phyloP scores from a whole-genome alignment of 2,888 invertebrate genomes.

The Scaptomyza tumidula region DNA sequence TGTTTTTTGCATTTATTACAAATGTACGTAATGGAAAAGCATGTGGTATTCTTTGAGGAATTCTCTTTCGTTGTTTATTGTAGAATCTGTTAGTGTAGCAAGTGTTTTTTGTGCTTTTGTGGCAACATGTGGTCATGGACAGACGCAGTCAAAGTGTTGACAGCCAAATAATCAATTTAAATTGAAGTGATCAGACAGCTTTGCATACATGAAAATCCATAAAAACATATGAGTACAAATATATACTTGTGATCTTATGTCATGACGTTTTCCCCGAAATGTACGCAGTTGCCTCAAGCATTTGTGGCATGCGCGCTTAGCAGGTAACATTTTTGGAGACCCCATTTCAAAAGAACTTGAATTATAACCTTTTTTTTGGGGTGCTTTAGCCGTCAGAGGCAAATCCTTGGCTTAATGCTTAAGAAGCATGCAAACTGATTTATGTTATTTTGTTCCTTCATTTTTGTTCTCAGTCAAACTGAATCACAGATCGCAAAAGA shows the following conservation, averaged over 20 bases:
- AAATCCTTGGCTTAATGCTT: slow-evolving; percentile 50
- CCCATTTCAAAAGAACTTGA: slow-evolving; percentile 24
- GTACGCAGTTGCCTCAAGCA: slow-evolving; percentile 16
- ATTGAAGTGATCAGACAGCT: slow-evolving; percentile 51
- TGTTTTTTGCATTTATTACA: slow-evolving; percentile 21
- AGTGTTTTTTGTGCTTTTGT: slow-evolving; percentile 35
- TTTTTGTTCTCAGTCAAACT: slow-evolving; percentile 24
- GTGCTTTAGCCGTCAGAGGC: slow-evolving; percentile 24
- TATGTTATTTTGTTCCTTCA: slow-evolving; percentile 39
- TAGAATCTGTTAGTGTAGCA: slow-evolving; percentile 21
- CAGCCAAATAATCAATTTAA: slow-evolving; percentile 71
- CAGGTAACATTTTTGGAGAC: slow-evolving; percentile 60
- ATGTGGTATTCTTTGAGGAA: slow-evolving; percentile 8
- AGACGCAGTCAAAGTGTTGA: slow-evolving; percentile 48
- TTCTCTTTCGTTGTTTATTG: slow-evolving; percentile 1
- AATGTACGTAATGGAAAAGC: slow-evolving; percentile 16
- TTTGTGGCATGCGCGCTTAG: slow-evolving; percentile 16
- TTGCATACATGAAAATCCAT: not conserved
- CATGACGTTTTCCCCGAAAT: slow-evolving; percentile 63
- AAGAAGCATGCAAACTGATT: slow-evolving; percentile 68
- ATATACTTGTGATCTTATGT: slow-evolving; percentile 53
- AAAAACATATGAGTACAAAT: slow-evolving; percentile 1
- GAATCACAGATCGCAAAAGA: slow-evolving; percentile 41
- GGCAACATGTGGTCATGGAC: slow-evolving; percentile 59
- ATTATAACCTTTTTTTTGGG: slow-evolving; percentile 8